Conservation (phyloP, 2,113 vertebrate genomes). For the Protobothrops flavoviridis region DNA sequence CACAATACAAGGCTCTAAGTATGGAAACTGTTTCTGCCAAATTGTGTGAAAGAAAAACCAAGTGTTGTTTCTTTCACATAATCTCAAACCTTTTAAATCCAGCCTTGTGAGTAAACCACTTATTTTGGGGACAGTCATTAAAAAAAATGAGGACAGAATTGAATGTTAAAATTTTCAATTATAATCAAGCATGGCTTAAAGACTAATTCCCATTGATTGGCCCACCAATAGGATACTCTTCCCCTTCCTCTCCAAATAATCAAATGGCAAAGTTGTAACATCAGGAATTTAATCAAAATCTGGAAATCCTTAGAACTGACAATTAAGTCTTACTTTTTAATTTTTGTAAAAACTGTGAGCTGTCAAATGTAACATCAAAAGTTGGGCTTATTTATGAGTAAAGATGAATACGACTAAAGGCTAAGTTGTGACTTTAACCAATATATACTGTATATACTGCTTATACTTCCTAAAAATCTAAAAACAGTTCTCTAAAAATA, state of each 20-base stretch:
- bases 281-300: not conserved
- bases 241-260: not conserved
- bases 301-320: too few relatives aligned
- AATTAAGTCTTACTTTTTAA: not conserved
- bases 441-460: not conserved
- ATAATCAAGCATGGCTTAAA: not conserved
- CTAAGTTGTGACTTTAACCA: not conserved
- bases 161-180: not conserved
- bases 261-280: not conserved
- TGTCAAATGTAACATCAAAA: not conserved
- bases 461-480: not conserved
- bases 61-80: not conserved
- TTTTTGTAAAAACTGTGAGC: not conserved
- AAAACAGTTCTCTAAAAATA: slow-evolving; percentile 25
- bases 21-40: not conserved
- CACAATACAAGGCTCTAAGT: not conserved
- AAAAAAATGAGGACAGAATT: not conserved
- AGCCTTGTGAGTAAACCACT: not conserved
- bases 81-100: not conserved
- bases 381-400: not conserved
- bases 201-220: not conserved
- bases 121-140: not conserved
- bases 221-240: not conserved
- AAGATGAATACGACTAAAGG: not conserved
- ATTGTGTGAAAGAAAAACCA: not conserved